Base-by-base conservation (phyloP, 2,113 vertebrate species). In the Seriola quinqueradiata region DNA sequence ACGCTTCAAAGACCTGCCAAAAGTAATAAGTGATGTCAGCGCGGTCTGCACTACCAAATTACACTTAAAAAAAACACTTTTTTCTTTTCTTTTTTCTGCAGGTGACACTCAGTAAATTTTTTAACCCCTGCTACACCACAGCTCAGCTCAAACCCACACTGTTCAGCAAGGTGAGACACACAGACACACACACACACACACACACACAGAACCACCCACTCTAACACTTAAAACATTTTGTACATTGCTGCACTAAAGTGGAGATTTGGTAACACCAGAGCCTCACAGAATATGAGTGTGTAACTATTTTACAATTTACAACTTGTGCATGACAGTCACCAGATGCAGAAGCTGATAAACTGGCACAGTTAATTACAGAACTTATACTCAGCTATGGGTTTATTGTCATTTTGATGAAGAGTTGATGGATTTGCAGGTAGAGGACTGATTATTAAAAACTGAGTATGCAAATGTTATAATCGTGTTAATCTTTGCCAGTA, bases 71-170 rank as follows among this genome's bases (percentile, higher is more conserved):
- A 6, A 74, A 46, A 38, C 5, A 38, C 5, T 28, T 28, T 28
- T 28, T 28, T 28, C 28, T 28, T 28, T 28, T 28, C 8, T 68
- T 80, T 44, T 73, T 67, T 91, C 69, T 64, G 63, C 94, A 99
- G 98, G 95, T 97, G 92, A 99, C 97, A 25, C 93, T 99, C 61
- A 95, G 96, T 91, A 98, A 96, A 87, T 99, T 98, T 94, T 99
- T 99, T 94, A 99, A 99, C 81, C 98, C 98, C n/a, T 99, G 98
- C 91, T 99, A 99, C 14, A 97, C 97, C 52, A 99, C 98, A 68
- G 98, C 98, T 40, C 97, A 97, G 76, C 96, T 99, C 87, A 99
- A 99, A 89, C 98, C 98, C 70, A 99, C 98, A 0, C 96, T 98
- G 64, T 97, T 99, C 93, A 99, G 98, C 95, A 99, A 99, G 98